A percentile compares a stretch with the other conserved stretches of the same genome.
Conservation (phyloP, 1,140 invertebrate genomes). For the Drosophila malerkotliana region DNA sequence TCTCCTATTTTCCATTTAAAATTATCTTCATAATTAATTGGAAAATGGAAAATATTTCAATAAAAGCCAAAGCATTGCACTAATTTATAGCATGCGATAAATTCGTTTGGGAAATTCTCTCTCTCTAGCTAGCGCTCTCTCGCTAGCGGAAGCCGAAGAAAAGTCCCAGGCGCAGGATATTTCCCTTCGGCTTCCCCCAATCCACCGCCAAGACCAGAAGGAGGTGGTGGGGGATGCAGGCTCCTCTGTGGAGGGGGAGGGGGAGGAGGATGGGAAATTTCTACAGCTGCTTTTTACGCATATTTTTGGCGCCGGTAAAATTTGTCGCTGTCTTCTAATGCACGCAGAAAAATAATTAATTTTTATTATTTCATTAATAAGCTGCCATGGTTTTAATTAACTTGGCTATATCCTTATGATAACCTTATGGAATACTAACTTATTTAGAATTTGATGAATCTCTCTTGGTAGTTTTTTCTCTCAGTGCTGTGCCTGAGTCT, state of each 20-base stretch:
- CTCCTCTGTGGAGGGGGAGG: background rate
- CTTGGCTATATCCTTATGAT: too few species aligned
- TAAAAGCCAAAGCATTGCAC: background rate
- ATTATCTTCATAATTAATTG: background rate
- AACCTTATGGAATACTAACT: too few species aligned
- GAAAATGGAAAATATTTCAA: background rate
- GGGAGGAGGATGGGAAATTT: background rate
- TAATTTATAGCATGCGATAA: slow-evolving; percentile 59
- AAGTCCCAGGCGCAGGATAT: slow-evolving; percentile 41
- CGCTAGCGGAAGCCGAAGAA: background rate
- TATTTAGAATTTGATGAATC: too few species aligned
- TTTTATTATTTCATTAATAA: background rate
- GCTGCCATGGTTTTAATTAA: background rate
- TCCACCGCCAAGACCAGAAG: too few species aligned
- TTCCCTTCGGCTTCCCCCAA: slow-evolving; percentile 7
- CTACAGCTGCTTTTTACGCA: slow-evolving; percentile 44
- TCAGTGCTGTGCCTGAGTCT: background rate
- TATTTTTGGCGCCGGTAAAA: slow-evolving; percentile 60
- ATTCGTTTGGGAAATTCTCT: slow-evolving; percentile 58
- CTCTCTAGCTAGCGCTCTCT: slow-evolving; percentile 26
- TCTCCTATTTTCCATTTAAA: background rate
- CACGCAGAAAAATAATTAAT: slow-evolving; percentile 4
- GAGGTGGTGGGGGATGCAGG: background rate
- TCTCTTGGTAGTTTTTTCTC: background rate
- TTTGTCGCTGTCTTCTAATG: slow-evolving; percentile 7